Conservation (phyloP, 53 echinoderm and acorn worm species). For the Astropecten irregularis region DNA sequence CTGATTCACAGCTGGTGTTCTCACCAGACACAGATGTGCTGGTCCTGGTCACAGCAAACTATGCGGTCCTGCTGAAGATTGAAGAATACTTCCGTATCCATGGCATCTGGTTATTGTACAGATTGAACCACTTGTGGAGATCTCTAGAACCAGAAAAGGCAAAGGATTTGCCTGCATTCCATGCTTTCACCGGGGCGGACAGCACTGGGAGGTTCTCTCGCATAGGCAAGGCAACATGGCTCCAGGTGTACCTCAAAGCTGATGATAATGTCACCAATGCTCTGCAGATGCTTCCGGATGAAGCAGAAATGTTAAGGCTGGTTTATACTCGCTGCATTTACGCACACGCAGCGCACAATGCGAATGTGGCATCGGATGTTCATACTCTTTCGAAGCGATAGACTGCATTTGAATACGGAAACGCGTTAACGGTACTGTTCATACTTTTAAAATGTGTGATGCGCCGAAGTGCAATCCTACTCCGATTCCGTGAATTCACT, state of each 20-base stretch:
- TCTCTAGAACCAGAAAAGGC: slow-evolving; percentile 41
- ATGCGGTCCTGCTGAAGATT: slow-evolving; percentile 30
- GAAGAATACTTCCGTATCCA: slow-evolving; percentile 35
- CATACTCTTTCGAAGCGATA: too few relatives aligned
- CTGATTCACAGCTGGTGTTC: slow-evolving; percentile 45
- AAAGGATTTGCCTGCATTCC: slow-evolving; percentile 58
- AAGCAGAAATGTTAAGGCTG: too few relatives aligned
- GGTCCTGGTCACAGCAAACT: slow-evolving; percentile 47
- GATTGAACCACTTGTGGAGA: slow-evolving; percentile 20
- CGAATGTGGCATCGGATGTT: too few relatives aligned
- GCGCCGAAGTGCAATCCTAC: too few relatives aligned
- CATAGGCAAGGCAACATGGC: slow-evolving; percentile 54
- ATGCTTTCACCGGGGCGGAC: slow-evolving; percentile 59
- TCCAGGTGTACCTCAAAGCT: slow-evolving; percentile 37
- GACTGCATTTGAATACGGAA: too few relatives aligned
- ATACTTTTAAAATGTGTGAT: too few relatives aligned
- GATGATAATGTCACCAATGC: slow-evolving; percentile 24
- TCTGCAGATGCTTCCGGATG: slow-evolving; percentile 34
- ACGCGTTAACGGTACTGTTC: too few relatives aligned
- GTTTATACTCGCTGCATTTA: too few relatives aligned
- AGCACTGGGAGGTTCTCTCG: slow-evolving; percentile 45
- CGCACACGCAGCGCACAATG: too few relatives aligned
- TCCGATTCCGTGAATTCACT: too few relatives aligned
- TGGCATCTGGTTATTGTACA: slow-evolving; percentile 26
- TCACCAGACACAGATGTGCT: slow-evolving; percentile 59